Evolutionary conservation across 1,140 invertebrate species (phyloP).

Genomic region (Nasonia giraulti): DNA sequence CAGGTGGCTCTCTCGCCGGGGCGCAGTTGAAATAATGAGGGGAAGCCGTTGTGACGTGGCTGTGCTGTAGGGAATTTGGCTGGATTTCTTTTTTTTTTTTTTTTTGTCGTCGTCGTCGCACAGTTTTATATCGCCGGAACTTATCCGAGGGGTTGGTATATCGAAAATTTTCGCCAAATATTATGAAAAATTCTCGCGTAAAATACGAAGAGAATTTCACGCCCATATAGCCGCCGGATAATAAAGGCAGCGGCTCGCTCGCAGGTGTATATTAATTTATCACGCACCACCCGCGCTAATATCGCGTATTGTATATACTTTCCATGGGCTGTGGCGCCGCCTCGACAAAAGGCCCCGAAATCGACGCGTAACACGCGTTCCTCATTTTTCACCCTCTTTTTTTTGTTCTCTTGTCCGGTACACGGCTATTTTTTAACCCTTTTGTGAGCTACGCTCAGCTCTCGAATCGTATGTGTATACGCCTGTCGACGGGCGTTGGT

Average conservation of each 20-base stretch:
- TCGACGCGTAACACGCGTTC: not conserved
- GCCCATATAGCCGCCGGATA: not conserved
- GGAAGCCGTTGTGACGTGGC: not conserved
- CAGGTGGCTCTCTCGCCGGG: slow-evolving; percentile 37
- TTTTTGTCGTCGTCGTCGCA: not conserved
- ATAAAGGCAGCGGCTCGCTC: slow-evolving; percentile 10
- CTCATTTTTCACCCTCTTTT: slow-evolving; percentile 23
- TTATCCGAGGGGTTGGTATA: not conserved
- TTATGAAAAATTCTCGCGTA: not conserved
- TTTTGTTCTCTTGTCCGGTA: not conserved
- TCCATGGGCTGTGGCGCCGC: too few relatives aligned
- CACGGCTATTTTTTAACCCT: not conserved
- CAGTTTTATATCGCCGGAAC: not conserved
- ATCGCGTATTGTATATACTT: not conserved
- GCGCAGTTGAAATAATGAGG: slow-evolving; percentile 11
- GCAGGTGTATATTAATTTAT: slow-evolving; percentile 36
- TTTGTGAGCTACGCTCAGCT: not conserved
- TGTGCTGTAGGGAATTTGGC: not conserved
- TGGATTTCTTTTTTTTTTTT: not conserved
- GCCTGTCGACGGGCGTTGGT: not conserved
- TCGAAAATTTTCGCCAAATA: not conserved
- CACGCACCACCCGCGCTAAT: not conserved
- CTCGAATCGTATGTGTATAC: not conserved
- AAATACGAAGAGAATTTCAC: not conserved
- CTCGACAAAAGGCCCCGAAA: not conserved